phyloP scores from a whole-genome alignment of 2,888 invertebrate species.

The Polydrusus pterygomalis region DNA sequence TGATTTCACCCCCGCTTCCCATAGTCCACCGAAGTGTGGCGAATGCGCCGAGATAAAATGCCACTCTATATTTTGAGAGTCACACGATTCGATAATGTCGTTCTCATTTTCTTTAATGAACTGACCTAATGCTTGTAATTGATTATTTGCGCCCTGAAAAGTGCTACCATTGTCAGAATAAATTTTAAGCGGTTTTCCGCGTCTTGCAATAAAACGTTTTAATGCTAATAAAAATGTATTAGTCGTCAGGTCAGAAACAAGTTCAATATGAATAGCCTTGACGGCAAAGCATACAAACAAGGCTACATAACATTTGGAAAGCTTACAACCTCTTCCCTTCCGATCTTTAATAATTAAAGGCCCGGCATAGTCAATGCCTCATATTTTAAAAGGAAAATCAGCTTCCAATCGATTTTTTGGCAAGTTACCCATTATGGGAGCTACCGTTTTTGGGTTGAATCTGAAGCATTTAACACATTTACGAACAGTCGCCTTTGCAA shows the following conservation, averaged over 20 bases:
- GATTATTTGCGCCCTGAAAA: slow-evolving; percentile 30
- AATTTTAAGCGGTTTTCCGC: slow-evolving; percentile 33
- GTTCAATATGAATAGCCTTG: slow-evolving; percentile 34
- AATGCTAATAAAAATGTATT: slow-evolving; percentile 28
- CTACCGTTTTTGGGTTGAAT: slow-evolving; percentile 28
- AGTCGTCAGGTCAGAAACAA: slow-evolving; percentile 37
- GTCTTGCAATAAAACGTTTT: slow-evolving; percentile 31
- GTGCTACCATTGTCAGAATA: slow-evolving; percentile 45
- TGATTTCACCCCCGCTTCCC: slow-evolving; percentile 61
- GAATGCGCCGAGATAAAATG: slow-evolving; percentile 51
- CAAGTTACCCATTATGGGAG: slow-evolving; percentile 46
- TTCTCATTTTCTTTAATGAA: slow-evolving; percentile 36
- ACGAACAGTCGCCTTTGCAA: slow-evolving; percentile 39
- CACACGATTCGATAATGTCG: slow-evolving; percentile 1
- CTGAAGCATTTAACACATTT: slow-evolving; percentile 54
- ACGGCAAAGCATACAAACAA: slow-evolving; percentile 39
- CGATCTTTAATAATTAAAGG: slow-evolving; percentile 37
- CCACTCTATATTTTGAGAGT: slow-evolving; percentile 29
- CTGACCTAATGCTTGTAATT: slow-evolving; percentile 15
- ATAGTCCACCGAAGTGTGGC: slow-evolving; percentile 59
- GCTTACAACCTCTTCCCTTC: slow-evolving; percentile 33
- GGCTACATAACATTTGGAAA: slow-evolving; percentile 32
- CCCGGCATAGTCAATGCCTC: slow-evolving; percentile 50
- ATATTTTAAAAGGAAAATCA: slow-evolving; percentile 38
- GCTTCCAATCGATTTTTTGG: slow-evolving; percentile 39